Evolutionary conservation across 2,797 vertebrate genomes (phyloP), one percentile per base, ranked within the genome.

Genomic region (Microcaecilia unicolor): DNA sequence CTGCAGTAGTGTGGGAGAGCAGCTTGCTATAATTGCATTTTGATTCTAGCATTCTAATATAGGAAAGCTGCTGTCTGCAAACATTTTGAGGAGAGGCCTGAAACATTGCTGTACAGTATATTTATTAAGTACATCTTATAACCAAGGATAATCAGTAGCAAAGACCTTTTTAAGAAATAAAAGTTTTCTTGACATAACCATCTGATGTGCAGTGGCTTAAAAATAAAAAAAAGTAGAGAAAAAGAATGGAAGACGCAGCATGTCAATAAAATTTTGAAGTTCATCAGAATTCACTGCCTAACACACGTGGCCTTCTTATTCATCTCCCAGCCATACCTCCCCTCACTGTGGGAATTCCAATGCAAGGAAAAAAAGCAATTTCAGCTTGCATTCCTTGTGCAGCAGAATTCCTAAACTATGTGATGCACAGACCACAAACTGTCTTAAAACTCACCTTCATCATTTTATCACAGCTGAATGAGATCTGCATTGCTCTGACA

Each of bases 221-320:
- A 57, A 59, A 43, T 58, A 52, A 51, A 45, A 41, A 52, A 35
- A 14, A 3, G 8, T 5, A 11, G 2, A 35, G 34, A 50, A 27
- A 35, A n/a, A n/a, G n/a, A n/a, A n/a, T n/a, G n/a, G n/a, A n/a
- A n/a, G n/a, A n/a, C n/a, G n/a, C n/a, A n/a, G n/a, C n/a, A 35
- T 10, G 47, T 46, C 41, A 36, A 31, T 29, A 12, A 1, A 1
- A 37, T 46, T 49, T 64, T 1, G 6, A 60, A 69, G 59, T 56
- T 54, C 61, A 49, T 46, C 44, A 14, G 60, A 51, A 65, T 68
- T 67, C 71, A 52, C 69, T 61, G 53, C 6, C 50, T 42, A 66
- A 73, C 64, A 69, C 80, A 67, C 38, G 10, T 54, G 48, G 42
- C 61, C 65, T 67, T 67, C 47, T 51, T 21, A 48, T 65, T 63